phyloP scores from a whole-genome alignment of 2,888 invertebrate genomes.

The Apocheima hispidaria region DNA sequence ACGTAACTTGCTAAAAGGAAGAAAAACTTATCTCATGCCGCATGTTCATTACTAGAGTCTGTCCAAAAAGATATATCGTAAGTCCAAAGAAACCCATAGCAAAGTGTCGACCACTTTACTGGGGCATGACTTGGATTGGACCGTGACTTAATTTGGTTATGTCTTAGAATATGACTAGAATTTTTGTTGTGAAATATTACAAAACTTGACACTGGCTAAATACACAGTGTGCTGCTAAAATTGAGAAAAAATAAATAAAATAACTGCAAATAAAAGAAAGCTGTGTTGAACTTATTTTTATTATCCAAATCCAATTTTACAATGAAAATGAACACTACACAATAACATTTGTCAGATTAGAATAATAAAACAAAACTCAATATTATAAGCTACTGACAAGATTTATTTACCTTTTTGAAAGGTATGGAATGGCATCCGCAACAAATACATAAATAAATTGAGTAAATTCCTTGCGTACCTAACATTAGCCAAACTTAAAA shows the following conservation, averaged over 20 bases:
- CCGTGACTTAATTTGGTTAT: too few relatives aligned
- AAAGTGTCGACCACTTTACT: too few relatives aligned
- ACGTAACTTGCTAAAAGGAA: too few relatives aligned
- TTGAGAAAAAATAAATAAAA: background rate
- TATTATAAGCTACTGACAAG: slow-evolving; percentile 81
- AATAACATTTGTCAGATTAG: slow-evolving; percentile 67
- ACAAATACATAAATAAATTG: slow-evolving; percentile 55
- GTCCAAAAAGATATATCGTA: too few relatives aligned
- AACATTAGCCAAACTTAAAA: slow-evolving; percentile 26
- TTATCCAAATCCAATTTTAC: slow-evolving; percentile 80
- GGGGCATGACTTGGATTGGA: too few relatives aligned
- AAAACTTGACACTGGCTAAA: too few relatives aligned
- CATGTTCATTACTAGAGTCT: too few relatives aligned
- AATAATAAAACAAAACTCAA: slow-evolving; percentile 63
- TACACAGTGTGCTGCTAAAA: too few relatives aligned
- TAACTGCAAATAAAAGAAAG: background rate
- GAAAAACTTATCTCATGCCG: too few relatives aligned
- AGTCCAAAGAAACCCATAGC: too few relatives aligned
- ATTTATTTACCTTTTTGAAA: slow-evolving; percentile 81
- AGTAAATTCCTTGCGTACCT: slow-evolving; percentile 44
- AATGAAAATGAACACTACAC: slow-evolving; percentile 71
- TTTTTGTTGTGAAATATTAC: too few relatives aligned
- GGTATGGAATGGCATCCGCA: slow-evolving; percentile 83
- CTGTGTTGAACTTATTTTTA: slow-evolving; percentile 67
- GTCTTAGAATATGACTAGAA: too few relatives aligned